phyloP scores from a whole-genome alignment of 2,888 invertebrate species.

The Notodonta dromedarius region DNA sequence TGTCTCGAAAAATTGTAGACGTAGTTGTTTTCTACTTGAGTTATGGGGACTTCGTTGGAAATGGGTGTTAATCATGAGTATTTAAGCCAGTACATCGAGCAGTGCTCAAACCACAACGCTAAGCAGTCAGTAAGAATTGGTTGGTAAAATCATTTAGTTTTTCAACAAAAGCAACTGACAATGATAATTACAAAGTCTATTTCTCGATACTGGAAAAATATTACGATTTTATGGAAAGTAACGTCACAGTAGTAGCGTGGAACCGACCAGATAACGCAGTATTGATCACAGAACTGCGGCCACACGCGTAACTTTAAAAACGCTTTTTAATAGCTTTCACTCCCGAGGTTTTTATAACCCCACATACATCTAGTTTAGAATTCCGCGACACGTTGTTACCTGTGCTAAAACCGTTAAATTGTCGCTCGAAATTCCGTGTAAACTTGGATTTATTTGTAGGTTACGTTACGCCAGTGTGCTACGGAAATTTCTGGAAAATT shows the following conservation, averaged over 20 bases:
- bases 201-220: no score
- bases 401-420: slow-evolving; percentile 31
- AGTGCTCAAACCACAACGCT: no score
- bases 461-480: slow-evolving; percentile 13
- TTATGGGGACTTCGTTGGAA: no score
- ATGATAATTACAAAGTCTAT: no score
- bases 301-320: slow-evolving; percentile 7
- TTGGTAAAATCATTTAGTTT: no score
- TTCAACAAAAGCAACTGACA: no score
- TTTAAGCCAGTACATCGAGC: no score
- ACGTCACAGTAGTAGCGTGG: background rate
- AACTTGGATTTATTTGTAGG: slow-evolving; percentile 17
- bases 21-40: no score
- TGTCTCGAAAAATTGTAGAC: background rate
- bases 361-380: slow-evolving; percentile 30
- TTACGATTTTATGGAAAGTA: background rate
- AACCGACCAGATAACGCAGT: slow-evolving; percentile 17
- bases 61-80: no score
- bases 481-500: background rate
- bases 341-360: slow-evolving; percentile 17
- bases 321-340: slow-evolving; percentile 13
- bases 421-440: slow-evolving; percentile 23
- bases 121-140: no score
- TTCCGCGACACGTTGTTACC: slow-evolving; percentile 28
- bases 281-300: slow-evolving; percentile 16